A percentile compares a stretch with the other conserved stretches of the same genome.
These are phyloP conservation scores for Asbolus verrucosus DNA, from an alignment of 1,140 invertebrate species.

Conservation along the genomic window DNA sequence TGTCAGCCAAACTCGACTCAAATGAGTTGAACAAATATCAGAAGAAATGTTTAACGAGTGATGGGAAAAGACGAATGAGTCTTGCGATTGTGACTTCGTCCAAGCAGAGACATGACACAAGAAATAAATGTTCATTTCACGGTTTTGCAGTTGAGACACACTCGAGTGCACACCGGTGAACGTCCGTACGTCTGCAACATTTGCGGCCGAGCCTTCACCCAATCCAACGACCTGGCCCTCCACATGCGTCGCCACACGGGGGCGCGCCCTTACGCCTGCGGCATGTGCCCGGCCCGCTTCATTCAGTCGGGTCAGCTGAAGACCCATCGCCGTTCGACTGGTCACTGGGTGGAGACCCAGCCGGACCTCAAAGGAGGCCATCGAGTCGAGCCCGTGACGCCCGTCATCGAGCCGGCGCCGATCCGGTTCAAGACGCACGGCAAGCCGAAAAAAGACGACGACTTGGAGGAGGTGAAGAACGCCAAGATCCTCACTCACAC, in stretches of 20 bases:
- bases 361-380: constrained; percentile 64
- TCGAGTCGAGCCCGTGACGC: constrained; percentile 63
- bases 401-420: constrained; percentile 60
- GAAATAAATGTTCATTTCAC: not conserved
- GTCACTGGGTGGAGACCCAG: constrained; percentile 64
- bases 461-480: constrained; percentile 22
- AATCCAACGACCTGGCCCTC: constrained; percentile 65
- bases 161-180: constrained; percentile 66
- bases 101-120: too few species aligned
- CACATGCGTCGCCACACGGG: constrained; percentile 65
- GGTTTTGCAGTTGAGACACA: constrained; percentile 61
- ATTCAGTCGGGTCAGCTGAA: constrained; percentile 65
- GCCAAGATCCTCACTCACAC: constrained; percentile 7
- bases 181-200: constrained; percentile 66
- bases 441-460: constrained; percentile 51
- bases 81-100: too few species aligned
- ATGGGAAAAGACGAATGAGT: too few species aligned
- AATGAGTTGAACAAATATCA: too few species aligned
- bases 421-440: constrained; percentile 62
- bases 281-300: constrained; percentile 63
- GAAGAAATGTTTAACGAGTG: too few species aligned
- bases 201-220: constrained; percentile 65
- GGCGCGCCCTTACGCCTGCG: constrained; percentile 63
- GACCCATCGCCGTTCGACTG: constrained; percentile 61
- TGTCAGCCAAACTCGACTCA: too few species aligned